These are phyloP conservation scores for Neria commutata DNA, from an alignment of 2,888 invertebrate genomes.

Conservation along the genomic window DNA sequence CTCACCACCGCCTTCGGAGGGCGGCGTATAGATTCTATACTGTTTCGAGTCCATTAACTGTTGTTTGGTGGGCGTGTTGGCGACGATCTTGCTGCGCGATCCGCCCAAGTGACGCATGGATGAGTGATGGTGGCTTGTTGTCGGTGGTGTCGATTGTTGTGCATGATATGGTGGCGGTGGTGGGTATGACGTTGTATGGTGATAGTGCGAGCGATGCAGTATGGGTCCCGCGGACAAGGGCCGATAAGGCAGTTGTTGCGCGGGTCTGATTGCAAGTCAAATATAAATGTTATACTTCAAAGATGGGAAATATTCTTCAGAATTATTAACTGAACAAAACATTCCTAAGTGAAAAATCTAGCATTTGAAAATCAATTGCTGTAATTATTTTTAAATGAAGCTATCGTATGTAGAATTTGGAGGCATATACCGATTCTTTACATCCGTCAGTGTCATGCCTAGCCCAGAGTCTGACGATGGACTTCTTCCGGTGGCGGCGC, in stretches of 20 bases:
- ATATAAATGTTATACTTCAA: not conserved
- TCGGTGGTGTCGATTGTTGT: slow-evolving; percentile 20
- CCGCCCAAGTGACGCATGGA: slow-evolving; percentile 61
- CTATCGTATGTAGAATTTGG: not conserved
- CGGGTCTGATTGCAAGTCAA: slow-evolving; percentile 50
- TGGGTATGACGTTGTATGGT: slow-evolving; percentile 33
- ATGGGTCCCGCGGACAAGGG: slow-evolving; percentile 62
- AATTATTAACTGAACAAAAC: no score
- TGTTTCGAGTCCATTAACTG: slow-evolving; percentile 4
- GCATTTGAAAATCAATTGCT: not conserved
- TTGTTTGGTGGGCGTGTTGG: slow-evolving; percentile 36
- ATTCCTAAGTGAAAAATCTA: not conserved
- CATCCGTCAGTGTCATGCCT: slow-evolving; percentile 84
- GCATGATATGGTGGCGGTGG: slow-evolving; percentile 35
- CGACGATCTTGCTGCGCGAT: slow-evolving; percentile 33
- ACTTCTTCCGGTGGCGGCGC: slow-evolving; percentile 72
- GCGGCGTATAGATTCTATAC: no score
- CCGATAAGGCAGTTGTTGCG: slow-evolving; percentile 61
- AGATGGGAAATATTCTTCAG: not conserved
- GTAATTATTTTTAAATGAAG: not conserved
- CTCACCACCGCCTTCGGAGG: not conserved
- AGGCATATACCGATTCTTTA: slow-evolving; percentile 69
- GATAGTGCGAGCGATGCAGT: slow-evolving; percentile 56
- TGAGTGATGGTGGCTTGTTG: slow-evolving; percentile 44
- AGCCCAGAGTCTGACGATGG: slow-evolving; percentile 95